Evolutionary conservation across 2,888 invertebrate species (phyloP).

Genomic region (Rugalucina vietnamica): DNA sequence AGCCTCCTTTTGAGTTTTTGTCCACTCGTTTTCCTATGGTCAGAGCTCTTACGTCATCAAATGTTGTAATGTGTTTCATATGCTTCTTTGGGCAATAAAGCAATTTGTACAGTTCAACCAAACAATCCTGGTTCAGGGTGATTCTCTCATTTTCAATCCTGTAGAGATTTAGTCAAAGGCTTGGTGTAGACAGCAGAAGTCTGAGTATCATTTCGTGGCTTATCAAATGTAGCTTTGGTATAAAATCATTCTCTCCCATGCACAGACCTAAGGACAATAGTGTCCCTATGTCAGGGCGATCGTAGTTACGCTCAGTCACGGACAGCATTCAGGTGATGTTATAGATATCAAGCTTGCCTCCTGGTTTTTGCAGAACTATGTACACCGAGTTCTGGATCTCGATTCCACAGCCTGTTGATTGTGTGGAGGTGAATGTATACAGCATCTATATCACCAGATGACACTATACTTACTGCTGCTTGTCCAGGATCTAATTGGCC

Average conservation of each 20-base stretch:
- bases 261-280: constrained; percentile 30
- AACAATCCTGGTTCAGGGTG: not conserved
- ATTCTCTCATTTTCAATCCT: not conserved
- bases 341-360: constrained; percentile 23
- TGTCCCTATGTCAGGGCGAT: constrained; percentile 17
- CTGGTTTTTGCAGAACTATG: constrained; percentile 21
- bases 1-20: not conserved
- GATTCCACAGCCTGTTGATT: not conserved
- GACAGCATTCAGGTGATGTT: constrained; percentile 22
- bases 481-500: not conserved
- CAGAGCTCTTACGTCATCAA: not conserved
- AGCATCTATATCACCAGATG: constrained; percentile 43
- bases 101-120: not conserved
- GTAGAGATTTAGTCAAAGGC: not conserved
- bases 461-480: constrained; percentile 18
- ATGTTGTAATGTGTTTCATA: not conserved
- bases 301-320: constrained; percentile 15
- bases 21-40: constrained; percentile 10
- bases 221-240: constrained; percentile 30
- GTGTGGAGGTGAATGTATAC: constrained; percentile 30
- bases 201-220: constrained; percentile 16
- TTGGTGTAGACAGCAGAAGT: not conserved
- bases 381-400: constrained; percentile 12
- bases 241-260: constrained; percentile 39
- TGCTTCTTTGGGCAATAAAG: constrained; percentile 14